These are phyloP conservation scores for Syrista parreyssii DNA, from an alignment of 2,888 invertebrate genomes.

Conservation along the genomic window DNA sequence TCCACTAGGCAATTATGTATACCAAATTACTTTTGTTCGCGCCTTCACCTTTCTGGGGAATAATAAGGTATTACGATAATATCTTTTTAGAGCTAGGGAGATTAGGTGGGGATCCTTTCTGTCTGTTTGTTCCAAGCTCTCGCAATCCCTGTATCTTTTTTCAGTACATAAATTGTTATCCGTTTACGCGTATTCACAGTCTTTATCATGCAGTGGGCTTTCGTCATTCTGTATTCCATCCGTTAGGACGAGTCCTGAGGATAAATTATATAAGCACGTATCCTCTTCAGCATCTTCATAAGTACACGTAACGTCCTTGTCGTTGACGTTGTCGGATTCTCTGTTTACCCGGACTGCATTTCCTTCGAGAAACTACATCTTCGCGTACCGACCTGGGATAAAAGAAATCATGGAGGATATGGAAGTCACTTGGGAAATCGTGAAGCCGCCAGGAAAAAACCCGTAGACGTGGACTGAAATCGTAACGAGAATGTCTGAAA, in stretches of 20 bases:
- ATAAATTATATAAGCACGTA: background rate
- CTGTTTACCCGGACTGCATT: background rate
- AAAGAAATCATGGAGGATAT: background rate
- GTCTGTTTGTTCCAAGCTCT: background rate
- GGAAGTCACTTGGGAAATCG: background rate
- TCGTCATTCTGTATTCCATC: background rate
- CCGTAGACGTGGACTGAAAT: background rate
- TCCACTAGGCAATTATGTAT: background rate
- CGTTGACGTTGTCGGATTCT: background rate
- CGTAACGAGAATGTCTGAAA: background rate
- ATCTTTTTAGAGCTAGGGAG: background rate
- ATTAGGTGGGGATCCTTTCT: background rate
- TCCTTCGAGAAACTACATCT: background rate
- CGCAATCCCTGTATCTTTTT: background rate
- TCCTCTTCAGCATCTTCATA: background rate
- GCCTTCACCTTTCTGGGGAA: background rate
- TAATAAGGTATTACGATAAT: background rate
- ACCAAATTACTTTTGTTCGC: background rate
- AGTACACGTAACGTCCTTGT: background rate
- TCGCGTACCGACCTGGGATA: background rate
- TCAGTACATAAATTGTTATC: background rate
- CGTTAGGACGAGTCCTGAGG: background rate
- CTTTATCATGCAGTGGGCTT: background rate
- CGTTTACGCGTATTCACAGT: background rate
- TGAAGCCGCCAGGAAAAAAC: background rate